phyloP scores from a whole-genome alignment of 2,113 vertebrate genomes.

The Mus musculus region GRCm39 chr1:151381001-151381500 shows the following conservation, averaged over 20 bases:
- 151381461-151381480: neutral
- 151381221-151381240: slow-evolving; percentile 22
- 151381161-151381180: slow-evolving; percentile 29
- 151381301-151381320: neutral
- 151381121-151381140: neutral
- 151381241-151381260: neutral
- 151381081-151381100: neutral
- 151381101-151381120: neutral
- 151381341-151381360: slow-evolving; percentile 4
- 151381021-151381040: slow-evolving; percentile 25
- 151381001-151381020: neutral
- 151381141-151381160: slow-evolving; percentile 26
- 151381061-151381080: neutral
- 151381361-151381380: neutral
- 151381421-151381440: slow-evolving; percentile 2
- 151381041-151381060: slow-evolving; percentile 37
- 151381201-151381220: neutral
- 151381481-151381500: slow-evolving; percentile 1
- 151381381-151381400: neutral
- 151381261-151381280: slow-evolving; percentile 35
- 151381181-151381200: slow-evolving; percentile 4
- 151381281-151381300: neutral
- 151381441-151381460: neutral
- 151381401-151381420: neutral
- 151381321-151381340: neutral